Base-by-base conservation (phyloP, 2,113 vertebrate genomes). In the Caranx ignobilis region DNA sequence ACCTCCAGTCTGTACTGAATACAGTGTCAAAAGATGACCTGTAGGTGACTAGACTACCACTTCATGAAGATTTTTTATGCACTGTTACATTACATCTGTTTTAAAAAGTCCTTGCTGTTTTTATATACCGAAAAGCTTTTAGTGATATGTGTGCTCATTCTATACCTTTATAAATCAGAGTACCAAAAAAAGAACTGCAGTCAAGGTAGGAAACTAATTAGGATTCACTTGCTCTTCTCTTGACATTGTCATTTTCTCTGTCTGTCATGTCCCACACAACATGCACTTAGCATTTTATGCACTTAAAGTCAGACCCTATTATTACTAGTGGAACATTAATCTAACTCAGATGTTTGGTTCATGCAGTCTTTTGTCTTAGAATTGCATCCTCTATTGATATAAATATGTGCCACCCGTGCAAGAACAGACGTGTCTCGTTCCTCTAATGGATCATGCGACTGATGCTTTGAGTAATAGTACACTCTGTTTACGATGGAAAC, bases 321-420 rank as follows among this genome's bases (percentile, higher is more conserved):
- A 47, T 63, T 47, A 45, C 43, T 16, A 10, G 43, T 47, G 21
- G 18, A 60, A 18, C 48, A 59, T 72, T 81, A 55, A 52, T 71
- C 2, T 56, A 21, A 41, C 43, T 77, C 11, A 47, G 5, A 32
- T 50, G 35, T 57, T 9, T 34, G 63, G 2, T 61, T 8, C 9
- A 11, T 47, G 67, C 45, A 48, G 55, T 75, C 39, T 45, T 41
- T 62, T 50, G 31, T 43, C 50, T 60, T 55, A 41, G 34, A 32
- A 70, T 35, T 31, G 16, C 16, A 55, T 47, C 34, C 3, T 56
- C 13, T 48, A 64, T 71, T 59, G 26, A 66, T 39, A 73, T 73
- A 37, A 65, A 83, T 79, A 39, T 34, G 66, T 16, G 12, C 16
- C 11, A 2, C 48, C 50, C 4, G 50, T 54, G 56, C 31, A 10